Evolutionary conservation across 2,888 invertebrate genomes (phyloP), one percentile per base, ranked within the genome.

Genomic region (Anthophora plumipes): DNA sequence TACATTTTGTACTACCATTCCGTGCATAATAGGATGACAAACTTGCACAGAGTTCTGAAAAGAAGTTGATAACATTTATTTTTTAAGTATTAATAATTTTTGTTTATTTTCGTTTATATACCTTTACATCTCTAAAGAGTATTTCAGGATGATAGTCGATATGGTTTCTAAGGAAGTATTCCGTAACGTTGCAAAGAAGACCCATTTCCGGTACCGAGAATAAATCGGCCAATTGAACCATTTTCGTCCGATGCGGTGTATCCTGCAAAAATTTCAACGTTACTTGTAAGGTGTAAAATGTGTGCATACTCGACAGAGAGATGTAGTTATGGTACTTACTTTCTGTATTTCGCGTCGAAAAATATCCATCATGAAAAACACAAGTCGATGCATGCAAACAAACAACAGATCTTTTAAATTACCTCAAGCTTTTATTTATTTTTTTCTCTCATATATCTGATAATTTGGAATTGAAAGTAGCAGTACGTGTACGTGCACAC

Each of bases 171-270:
- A 97, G 96, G 91, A 99, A 98, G 94, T 97, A 98, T 94, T 99
- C 98, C 0, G 98, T 97, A 4, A 99, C 97, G 94, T 98, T 98
- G 89, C 98, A 98, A 4, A 99, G 94, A 55, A 99, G 94, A 85
- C 97, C 96, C 96, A 99, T 98, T 95, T 99, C 99, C 41, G 99
- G 99, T 59, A 99, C 97, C 9, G 99, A 98, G 94, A 99, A 99
- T 71, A 99, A 94, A 94, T 99, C 99, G 7, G 99, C 98, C 88
- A 99, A 94, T 93, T 99, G 99, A 22, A 98, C 96, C 98, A 99
- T 98, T 93, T 95, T 94, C 31, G 94, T 91, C 31, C 92, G 90
- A 22, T 90, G 91, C 14, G 91, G 76, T 50, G 88, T 89, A 75
- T 92, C 91, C 92, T 92, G 67, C n/a, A n/a, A 87, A 85, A 85